phyloP scores from a whole-genome alignment of 2,888 invertebrate species.

The Mechanitis mazaeus region DNA sequence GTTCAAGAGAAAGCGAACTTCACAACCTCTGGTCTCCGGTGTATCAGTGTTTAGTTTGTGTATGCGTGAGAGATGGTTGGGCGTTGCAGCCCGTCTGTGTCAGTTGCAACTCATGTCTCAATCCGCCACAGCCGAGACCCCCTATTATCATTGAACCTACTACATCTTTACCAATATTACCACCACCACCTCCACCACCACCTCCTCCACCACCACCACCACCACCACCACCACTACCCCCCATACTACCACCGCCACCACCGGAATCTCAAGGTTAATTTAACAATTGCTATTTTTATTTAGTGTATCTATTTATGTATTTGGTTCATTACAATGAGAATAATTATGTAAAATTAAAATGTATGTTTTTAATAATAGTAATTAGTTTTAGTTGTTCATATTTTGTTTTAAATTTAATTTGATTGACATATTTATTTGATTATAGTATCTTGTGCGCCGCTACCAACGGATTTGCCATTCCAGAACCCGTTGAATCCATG shows the following conservation, averaged over 20 bases:
- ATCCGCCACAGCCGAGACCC: not conserved
- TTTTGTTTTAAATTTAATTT: not conserved
- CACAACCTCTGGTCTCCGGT: conserved; percentile 41
- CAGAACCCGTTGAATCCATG: conserved; percentile 60
- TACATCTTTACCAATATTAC: not conserved
- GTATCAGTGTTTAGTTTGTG: conserved; percentile 50
- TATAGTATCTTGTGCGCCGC: conserved; percentile 46
- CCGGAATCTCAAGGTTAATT: conserved; percentile 32
- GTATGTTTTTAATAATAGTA: not conserved
- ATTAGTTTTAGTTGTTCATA: not conserved
- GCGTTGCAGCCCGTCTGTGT: conserved; percentile 48
- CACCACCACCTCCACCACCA: not conserved
- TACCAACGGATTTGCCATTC: conserved; percentile 50
- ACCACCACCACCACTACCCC: conserved; percentile 10
- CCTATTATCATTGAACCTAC: not conserved
- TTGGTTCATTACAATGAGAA: not conserved
- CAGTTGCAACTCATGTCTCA: conserved; percentile 24
- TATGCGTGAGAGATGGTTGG: conserved; percentile 43
- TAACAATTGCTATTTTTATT: not conserved
- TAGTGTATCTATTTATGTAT: not conserved
- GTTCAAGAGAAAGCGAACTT: conserved; percentile 46
- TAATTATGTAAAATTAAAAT: not conserved
- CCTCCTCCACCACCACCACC: not conserved
- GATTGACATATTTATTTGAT: conserved; percentile 12
- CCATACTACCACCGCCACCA: conserved; percentile 20